phyloP scores from a whole-genome alignment of 1,140 invertebrate genomes.

The Diabrotica virgifera region DNA sequence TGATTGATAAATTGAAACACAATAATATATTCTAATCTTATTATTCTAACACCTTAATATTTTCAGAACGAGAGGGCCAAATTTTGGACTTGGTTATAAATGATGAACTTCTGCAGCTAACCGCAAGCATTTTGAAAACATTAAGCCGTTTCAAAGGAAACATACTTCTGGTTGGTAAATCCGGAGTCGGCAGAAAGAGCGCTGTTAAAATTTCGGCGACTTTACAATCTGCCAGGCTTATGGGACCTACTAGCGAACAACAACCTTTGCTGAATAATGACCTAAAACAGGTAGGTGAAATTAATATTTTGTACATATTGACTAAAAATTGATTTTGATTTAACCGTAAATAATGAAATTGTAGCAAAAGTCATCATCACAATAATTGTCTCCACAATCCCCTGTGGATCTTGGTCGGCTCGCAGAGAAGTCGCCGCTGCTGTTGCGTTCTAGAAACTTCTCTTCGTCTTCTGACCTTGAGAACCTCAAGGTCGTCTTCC shows the following conservation, averaged over 20 bases:
- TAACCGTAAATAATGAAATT: too few relatives aligned
- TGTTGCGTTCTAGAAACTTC: too few relatives aligned
- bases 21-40: too few relatives aligned
- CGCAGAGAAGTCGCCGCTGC: too few relatives aligned
- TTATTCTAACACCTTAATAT: too few relatives aligned
- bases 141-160: conserved; percentile 63
- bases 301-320: background rate
- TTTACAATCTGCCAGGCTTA: conserved; percentile 66
- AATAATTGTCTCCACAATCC: too few relatives aligned
- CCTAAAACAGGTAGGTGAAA: conserved; percentile 48
- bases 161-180: conserved; percentile 69
- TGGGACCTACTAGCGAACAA: conserved; percentile 43
- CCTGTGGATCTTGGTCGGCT: too few relatives aligned
- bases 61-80: conserved; percentile 56
- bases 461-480: too few relatives aligned
- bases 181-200: conserved; percentile 75
- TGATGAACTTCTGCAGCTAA: conserved; percentile 62
- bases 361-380: too few relatives aligned
- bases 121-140: conserved; percentile 62
- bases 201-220: conserved; percentile 70
- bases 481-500: too few relatives aligned
- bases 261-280: conserved; percentile 50
- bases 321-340: too few relatives aligned
- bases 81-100: conserved; percentile 58
- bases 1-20: too few relatives aligned